Conservation (phyloP, 2,113 vertebrate genomes). For the Daphoenositta chrysoptera region DNA sequence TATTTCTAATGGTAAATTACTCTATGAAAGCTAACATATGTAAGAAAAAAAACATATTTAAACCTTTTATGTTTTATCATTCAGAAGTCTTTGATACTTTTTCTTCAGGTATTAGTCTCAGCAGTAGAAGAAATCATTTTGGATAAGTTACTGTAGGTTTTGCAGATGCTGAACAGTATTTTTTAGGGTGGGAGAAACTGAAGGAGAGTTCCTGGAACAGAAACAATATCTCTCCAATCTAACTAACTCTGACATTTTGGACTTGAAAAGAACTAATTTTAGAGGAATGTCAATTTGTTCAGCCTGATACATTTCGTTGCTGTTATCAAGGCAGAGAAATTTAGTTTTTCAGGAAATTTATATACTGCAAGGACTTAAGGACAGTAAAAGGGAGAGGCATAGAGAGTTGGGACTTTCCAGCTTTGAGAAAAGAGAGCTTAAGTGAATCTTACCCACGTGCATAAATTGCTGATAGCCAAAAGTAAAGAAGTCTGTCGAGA, state of each 20-base stretch:
- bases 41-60: not conserved
- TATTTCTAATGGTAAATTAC: not conserved
- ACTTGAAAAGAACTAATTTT: not conserved
- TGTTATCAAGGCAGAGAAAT: not conserved
- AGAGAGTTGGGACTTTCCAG: not conserved
- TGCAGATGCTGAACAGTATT: not conserved
- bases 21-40: not conserved
- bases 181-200: not conserved
- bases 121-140: not conserved
- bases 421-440: not conserved
- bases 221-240: not conserved
- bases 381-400: not conserved
- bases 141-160: not conserved
- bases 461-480: not conserved
- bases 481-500: not conserved
- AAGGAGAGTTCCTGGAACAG: not conserved
- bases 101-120: not conserved
- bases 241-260: not conserved
- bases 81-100: not conserved
- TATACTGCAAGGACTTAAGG: not conserved
- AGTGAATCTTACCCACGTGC: not conserved
- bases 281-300: not conserved
- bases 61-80: not conserved
- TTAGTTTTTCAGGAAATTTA: not conserved
- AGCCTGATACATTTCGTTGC: not conserved